phyloP scores from a whole-genome alignment of 2,888 invertebrate genomes.

The Acheta domesticus region DNA sequence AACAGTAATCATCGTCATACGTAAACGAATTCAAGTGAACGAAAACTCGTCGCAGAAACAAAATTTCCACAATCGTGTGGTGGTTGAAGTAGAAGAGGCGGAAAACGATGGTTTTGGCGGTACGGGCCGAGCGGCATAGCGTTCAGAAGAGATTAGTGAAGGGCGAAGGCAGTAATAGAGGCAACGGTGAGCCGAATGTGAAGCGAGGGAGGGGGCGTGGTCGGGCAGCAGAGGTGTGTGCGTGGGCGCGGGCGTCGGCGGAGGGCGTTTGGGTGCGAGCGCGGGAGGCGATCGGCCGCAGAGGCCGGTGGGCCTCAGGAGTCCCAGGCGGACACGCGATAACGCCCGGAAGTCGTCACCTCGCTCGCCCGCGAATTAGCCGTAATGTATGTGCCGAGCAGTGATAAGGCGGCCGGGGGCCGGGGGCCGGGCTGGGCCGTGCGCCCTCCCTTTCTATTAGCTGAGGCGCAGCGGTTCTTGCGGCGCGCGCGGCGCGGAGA shows the following conservation, averaged over 20 bases:
- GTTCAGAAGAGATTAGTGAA: too few relatives aligned
- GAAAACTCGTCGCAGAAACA: too few relatives aligned
- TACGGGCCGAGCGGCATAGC: too few relatives aligned
- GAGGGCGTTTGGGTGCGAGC: background rate
- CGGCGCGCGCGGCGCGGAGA: background rate
- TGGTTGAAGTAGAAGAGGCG: too few relatives aligned
- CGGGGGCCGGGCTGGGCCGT: background rate
- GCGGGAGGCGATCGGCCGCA: background rate
- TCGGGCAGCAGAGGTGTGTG: too few relatives aligned
- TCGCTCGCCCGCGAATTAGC: background rate
- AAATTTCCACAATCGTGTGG: too few relatives aligned
- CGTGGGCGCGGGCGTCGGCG: background rate
- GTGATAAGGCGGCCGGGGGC: background rate
- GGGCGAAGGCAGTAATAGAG: too few relatives aligned
- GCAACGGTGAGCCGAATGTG: too few relatives aligned
- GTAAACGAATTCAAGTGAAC: too few relatives aligned
- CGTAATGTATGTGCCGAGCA: conserved; percentile 10
- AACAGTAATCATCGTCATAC: too few relatives aligned
- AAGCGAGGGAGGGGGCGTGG: too few relatives aligned
- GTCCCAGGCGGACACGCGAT: background rate
- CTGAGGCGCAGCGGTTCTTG: background rate
- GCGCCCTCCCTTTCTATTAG: background rate
- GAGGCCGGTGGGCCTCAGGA: background rate
- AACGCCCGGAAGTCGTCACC: conserved; percentile 1
- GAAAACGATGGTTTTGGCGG: too few relatives aligned